Conservation (phyloP, 2,113 vertebrate species). For the Periophthalmus modestus region DNA sequence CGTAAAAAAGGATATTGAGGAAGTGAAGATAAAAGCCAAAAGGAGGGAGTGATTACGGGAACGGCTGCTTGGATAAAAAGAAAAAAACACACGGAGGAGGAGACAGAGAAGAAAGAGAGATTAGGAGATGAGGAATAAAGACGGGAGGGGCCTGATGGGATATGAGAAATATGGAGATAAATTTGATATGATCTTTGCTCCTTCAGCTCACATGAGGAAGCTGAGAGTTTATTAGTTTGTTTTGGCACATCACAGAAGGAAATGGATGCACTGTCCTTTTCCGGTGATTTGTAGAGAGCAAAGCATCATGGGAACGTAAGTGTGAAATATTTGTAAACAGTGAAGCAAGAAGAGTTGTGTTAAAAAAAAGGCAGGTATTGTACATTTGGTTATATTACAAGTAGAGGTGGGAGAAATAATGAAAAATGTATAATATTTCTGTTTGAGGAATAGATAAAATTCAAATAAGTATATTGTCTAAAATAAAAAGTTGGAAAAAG, state of each 20-base stretch:
- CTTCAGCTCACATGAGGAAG: constrained; percentile 25
- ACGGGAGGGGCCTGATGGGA: background rate
- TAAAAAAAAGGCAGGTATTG: background rate
- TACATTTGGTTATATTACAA: no score
- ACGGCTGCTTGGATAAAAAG: constrained; percentile 55
- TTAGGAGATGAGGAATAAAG: constrained; percentile 38
- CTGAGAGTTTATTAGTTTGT: constrained; percentile 42
- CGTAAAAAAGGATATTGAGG: constrained; percentile 75
- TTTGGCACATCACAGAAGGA: constrained; percentile 19
- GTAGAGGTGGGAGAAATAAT: no score
- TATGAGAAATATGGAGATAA: constrained; percentile 20
- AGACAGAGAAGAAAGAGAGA: constrained; percentile 54
- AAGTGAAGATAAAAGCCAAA: constrained; percentile 73
- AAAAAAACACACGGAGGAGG: constrained; percentile 47
- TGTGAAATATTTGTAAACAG: constrained; percentile 52
- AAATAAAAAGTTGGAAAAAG: no score
- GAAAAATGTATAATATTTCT: no score
- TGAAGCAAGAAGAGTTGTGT: background rate
- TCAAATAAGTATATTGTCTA: no score
- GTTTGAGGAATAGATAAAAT: no score
- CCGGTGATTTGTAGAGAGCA: background rate
- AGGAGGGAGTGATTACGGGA: constrained; percentile 67
- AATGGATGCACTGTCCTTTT: background rate
- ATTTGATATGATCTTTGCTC: constrained; percentile 32
- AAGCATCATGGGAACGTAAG: constrained; percentile 44